Conservation (phyloP, 2,113 vertebrate genomes). For the Gnathonemus echidnorhynchus region DNA sequence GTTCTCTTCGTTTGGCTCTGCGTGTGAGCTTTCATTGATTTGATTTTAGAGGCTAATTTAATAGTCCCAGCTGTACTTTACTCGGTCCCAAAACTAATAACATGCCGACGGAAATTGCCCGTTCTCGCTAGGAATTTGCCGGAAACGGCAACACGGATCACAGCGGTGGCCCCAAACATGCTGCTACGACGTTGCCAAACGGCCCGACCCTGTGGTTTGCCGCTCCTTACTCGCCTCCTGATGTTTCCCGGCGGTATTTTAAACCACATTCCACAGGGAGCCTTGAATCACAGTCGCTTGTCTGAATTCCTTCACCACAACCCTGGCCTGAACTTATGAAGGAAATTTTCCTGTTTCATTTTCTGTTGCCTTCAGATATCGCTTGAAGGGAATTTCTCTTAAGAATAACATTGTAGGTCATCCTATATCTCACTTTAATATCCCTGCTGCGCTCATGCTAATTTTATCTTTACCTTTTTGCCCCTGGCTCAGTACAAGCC, state of each 20-base stretch:
- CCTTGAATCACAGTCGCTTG: neutral
- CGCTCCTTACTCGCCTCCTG: neutral
- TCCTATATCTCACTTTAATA: neutral
- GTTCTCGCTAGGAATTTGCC: neutral
- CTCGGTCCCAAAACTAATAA: slow-evolving; percentile 25
- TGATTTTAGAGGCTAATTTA: slow-evolving; percentile 4
- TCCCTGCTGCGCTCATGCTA: neutral
- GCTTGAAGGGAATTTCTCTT: neutral
- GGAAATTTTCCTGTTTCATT: neutral
- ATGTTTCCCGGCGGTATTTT: neutral
- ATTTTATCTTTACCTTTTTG: neutral
- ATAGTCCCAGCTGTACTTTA: slow-evolving; percentile 16
- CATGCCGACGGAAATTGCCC: neutral
- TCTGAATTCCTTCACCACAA: neutral
- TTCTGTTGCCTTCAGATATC: neutral
- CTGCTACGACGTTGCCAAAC: neutral
- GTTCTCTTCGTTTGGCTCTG: neutral
- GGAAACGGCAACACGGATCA: neutral
- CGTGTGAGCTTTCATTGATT: neutral
- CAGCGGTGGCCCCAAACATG: neutral
- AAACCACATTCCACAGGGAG: neutral
- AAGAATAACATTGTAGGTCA: neutral
- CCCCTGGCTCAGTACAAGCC: neutral
- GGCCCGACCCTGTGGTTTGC: too few relatives aligned
- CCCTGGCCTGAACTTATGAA: neutral